These are phyloP conservation scores for Cinara cedri DNA, from an alignment of 2,888 invertebrate species.

Conservation along the genomic window DNA sequence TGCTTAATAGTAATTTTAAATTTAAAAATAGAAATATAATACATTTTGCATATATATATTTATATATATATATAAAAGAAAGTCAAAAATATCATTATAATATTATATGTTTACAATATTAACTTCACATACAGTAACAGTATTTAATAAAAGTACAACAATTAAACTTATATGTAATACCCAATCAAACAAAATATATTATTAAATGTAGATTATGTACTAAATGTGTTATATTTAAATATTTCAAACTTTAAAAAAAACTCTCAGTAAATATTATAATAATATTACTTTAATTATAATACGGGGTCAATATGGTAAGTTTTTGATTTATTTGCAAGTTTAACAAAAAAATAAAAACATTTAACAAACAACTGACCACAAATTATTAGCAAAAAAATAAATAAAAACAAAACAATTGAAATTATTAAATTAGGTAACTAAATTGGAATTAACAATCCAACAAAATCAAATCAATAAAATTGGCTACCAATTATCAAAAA, in stretches of 20 bases:
- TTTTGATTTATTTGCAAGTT: slow-evolving; percentile 18
- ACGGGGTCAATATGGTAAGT: neutral
- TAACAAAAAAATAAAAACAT: slow-evolving; percentile 13
- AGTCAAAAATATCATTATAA: neutral
- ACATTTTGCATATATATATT: neutral
- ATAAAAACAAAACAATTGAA: slow-evolving; percentile 13
- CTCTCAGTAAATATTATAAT: neutral
- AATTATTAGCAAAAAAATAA: neutral
- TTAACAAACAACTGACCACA: neutral
- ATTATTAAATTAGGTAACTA: neutral
- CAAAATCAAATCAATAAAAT: no score
- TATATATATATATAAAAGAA: neutral
- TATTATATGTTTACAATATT: neutral
- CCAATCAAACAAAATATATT: neutral
- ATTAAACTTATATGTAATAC: neutral
- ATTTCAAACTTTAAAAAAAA: slow-evolving; percentile 3
- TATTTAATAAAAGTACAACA: neutral
- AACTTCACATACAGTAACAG: slow-evolving; percentile 6
- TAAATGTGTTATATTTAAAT: neutral
- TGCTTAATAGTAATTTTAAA: neutral
- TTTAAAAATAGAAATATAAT: neutral
- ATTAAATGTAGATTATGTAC: neutral
- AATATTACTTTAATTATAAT: no score
- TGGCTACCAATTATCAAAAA: neutral
- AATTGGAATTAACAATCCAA: neutral